Conservation (phyloP, 2,797 vertebrate genomes). For the Philypnodon macrostomus region DNA sequence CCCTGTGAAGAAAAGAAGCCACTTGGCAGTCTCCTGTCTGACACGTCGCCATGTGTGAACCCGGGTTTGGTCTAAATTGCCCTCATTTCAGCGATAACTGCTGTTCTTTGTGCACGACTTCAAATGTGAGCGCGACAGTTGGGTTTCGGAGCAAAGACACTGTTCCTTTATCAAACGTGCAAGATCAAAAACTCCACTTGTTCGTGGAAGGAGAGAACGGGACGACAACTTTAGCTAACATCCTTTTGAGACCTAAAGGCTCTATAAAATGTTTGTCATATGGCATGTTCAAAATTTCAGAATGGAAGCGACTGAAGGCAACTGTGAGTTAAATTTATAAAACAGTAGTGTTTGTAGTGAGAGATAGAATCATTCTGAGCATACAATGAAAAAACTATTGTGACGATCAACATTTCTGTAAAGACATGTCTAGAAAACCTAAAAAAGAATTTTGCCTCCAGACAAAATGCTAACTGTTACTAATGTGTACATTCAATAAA, state of each 20-base stretch:
- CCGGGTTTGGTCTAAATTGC: constrained; percentile 4
- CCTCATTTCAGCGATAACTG: constrained; percentile 4
- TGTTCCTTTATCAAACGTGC: neutral
- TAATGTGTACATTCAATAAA: too few species aligned
- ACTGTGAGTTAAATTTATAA: too few species aligned
- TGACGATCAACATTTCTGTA: too few species aligned
- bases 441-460: too few species aligned
- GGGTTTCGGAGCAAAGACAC: neutral
- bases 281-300: too few species aligned
- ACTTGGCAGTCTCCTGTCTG: constrained; percentile 1
- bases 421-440: too few species aligned
- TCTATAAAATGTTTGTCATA: too few species aligned
- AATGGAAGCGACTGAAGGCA: too few species aligned
- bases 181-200: neutral
- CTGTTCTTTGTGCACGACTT: neutral
- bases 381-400: too few species aligned
- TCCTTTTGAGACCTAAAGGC: neutral
- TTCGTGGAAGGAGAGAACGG: neutral
- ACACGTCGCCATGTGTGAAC: constrained; percentile 1
- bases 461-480: too few species aligned
- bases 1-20: neutral
- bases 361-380: too few species aligned
- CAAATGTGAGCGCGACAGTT: neutral
- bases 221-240: neutral
- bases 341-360: too few species aligned